Percentiles rank a stretch among this genome's conserved stretches.
Evolutionary conservation across 2,113 vertebrate genomes (phyloP).

Genomic region (Chloebia gouldiae): DNA sequence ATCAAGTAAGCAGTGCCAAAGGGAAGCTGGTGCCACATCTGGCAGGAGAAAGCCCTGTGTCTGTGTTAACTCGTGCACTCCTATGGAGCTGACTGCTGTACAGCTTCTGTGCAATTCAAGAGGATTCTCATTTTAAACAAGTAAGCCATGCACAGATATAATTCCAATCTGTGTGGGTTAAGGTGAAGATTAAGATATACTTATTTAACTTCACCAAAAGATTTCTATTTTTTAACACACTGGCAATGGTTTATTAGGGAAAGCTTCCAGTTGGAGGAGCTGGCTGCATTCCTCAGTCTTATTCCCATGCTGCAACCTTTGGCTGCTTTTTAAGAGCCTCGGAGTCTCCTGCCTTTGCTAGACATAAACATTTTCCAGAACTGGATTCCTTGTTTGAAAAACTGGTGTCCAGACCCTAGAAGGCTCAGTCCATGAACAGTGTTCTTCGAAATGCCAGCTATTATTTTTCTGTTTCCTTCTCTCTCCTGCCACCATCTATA

Average conservation of each 20-base stretch:
- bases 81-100: neutral
- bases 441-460: neutral
- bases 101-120: neutral
- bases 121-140: neutral
- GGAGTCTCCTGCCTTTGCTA: neutral
- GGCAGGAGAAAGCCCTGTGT: neutral
- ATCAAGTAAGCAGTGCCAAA: neutral
- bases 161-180: neutral
- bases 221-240: neutral
- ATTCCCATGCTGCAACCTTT: neutral
- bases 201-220: neutral
- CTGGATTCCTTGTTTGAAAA: neutral
- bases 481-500: neutral
- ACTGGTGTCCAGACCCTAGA: neutral
- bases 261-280: neutral
- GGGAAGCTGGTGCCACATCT: neutral
- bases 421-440: neutral
- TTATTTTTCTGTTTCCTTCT: neutral
- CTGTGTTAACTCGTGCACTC: neutral
- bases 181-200: neutral
- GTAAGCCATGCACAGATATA: neutral
- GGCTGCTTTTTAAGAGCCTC: neutral
- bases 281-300: neutral
- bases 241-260: neutral
- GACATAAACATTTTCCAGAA: slow-evolving; percentile 10